Conservation (phyloP, 1,140 invertebrate species). For the Drosophila arizonae region DNA sequence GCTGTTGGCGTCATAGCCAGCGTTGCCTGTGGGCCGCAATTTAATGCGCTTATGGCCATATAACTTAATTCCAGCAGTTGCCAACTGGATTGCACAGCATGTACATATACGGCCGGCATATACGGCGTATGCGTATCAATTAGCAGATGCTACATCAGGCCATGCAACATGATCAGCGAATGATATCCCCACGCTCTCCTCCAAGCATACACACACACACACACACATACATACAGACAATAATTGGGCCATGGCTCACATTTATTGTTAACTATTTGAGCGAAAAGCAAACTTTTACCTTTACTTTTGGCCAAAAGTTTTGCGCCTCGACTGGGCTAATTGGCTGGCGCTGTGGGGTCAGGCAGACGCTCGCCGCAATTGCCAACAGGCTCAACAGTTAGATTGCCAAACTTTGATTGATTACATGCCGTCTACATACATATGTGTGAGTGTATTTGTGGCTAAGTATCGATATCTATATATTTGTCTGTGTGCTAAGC, state of each 20-base stretch:
- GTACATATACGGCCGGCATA: conserved; percentile 4
- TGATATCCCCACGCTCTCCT: neutral
- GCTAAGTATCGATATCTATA: neutral
- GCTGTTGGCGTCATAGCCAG: conserved; percentile 2
- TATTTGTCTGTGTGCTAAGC: no score
- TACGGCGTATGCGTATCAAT: conserved; percentile 35
- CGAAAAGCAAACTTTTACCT: conserved; percentile 11
- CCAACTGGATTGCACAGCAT: neutral
- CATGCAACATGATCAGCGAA: neutral
- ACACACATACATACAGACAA: neutral
- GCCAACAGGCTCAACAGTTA: neutral
- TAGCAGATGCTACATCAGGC: neutral
- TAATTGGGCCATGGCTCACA: conserved; percentile 11
- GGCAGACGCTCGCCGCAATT: neutral
- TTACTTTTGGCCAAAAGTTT: conserved; percentile 7
- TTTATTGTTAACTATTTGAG: conserved; percentile 29
- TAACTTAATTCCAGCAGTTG: conserved; percentile 35
- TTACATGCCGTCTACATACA: neutral
- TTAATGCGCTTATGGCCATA: conserved; percentile 55
- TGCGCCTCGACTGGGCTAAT: conserved; percentile 13
- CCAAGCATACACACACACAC: neutral
- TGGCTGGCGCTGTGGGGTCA: conserved; percentile 3
- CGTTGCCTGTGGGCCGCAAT: conserved; percentile 52
- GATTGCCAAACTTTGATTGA: conserved; percentile 9
- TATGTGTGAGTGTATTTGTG: neutral